phyloP scores from a whole-genome alignment of 2,113 vertebrate species.

The Macaca mulatta region DNA sequence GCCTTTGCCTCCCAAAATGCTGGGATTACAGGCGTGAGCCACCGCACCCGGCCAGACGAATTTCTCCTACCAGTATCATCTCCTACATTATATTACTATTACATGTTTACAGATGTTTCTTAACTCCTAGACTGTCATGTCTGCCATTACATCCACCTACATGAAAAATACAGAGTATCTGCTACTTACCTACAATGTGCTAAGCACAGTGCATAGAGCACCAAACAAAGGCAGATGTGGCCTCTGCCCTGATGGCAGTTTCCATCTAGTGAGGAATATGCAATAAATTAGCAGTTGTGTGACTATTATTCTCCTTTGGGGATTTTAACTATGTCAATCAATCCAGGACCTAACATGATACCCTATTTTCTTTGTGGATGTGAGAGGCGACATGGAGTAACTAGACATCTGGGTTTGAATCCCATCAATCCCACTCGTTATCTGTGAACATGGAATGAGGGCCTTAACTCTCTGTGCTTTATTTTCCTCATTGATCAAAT shows the following conservation, averaged over 20 bases:
- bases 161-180: neutral
- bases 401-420: neutral
- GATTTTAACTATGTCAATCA: neutral
- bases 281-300: neutral
- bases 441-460: neutral
- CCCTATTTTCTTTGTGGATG: neutral
- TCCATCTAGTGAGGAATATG: neutral
- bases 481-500: neutral
- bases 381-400: neutral
- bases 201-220: neutral
- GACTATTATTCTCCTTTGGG: neutral
- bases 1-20: no score
- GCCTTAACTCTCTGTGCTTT: neutral
- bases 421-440: neutral
- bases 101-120: neutral
- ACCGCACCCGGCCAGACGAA: rapidly evolving
- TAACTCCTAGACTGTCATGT: neutral
- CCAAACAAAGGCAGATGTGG: neutral
- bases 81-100: neutral
- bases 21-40: no score
- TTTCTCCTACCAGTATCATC: neutral
- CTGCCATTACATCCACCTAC: neutral
- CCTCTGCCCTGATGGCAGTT: neutral
- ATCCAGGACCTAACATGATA: neutral
- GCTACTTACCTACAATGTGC: neutral